Evolutionary conservation across 92 coral and sea anemone genomes (phyloP).

Genomic region (Zoanthus gigantus): DNA sequence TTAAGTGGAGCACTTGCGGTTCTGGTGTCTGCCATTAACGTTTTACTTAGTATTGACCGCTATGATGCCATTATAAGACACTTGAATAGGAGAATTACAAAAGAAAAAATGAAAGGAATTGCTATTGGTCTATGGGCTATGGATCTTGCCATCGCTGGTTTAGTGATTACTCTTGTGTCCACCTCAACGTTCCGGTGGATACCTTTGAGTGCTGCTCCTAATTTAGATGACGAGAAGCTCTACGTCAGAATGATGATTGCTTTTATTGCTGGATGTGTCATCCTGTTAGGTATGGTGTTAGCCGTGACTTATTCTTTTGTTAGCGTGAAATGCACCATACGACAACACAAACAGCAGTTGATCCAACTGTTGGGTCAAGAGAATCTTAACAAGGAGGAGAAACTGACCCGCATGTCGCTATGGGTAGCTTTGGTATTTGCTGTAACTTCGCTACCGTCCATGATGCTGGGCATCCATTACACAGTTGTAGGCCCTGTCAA

Average conservation of each 20-base stretch:
- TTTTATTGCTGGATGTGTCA: not conserved
- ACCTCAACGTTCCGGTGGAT: conserved; percentile 21
- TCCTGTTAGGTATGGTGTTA: not conserved
- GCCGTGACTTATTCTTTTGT: conserved; percentile 5
- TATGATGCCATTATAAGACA: conserved; percentile 17
- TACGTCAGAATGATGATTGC: not conserved
- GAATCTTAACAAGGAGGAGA: not conserved
- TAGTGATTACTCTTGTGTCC: conserved; percentile 12
- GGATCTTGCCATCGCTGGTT: not conserved
- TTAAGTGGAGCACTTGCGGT: not conserved
- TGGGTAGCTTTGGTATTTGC: not conserved
- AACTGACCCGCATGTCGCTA: conserved; percentile 9
- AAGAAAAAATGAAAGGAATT: conserved; percentile 15
- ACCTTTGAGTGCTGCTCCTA: not conserved
- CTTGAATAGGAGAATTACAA: conserved; percentile 19
- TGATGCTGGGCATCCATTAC: not conserved
- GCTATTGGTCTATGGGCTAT: conserved; percentile 12
- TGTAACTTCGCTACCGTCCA: not conserved
- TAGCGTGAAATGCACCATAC: not conserved
- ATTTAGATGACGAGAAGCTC: not conserved
- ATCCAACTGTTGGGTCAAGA: conserved; percentile 25
- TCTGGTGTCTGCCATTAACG: conserved; percentile 5
- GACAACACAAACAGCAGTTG: conserved; percentile 21
- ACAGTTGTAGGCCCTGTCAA: not conserved
- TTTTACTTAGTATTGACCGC: conserved; percentile 21